Base-by-base conservation (phyloP, 2,797 vertebrate species). In the Artibeus jamaicensis region DNA sequence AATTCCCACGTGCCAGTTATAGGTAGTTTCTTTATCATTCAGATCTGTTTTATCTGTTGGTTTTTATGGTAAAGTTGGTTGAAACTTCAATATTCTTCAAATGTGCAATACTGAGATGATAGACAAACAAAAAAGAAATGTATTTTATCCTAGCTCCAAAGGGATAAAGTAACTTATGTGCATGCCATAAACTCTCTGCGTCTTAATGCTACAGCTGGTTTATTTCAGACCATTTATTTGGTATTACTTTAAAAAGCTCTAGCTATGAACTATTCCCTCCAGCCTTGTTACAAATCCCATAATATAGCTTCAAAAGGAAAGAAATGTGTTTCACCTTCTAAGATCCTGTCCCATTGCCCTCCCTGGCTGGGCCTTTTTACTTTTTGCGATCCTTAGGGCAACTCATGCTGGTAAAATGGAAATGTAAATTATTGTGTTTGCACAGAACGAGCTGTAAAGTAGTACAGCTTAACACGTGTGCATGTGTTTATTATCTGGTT, bases 401-500 rank as follows among this genome's bases (percentile, higher is more conserved):
- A 97, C 96, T 98, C 98, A 94, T 96, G 98, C 98, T 96, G 98
- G 96, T 98, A 98, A 98, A 98, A 98, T 98, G 97, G 98, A 98
- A 98, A 98, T 98, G 98, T 97, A 98, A 98, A 98, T 98, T 97
- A 98, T 98, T 97, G 97, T 97, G 97, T 98, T 98, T 98, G 98
- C 98, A 97, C 97, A 98, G 97, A 98, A 98, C 82, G 98, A 98
- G 98, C 98, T 98, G 98, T 98, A 99, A 99, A 99, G 98, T 98
- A 98, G 98, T 91, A 34, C 98, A 98, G 98, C 98, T 99, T 98
- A 99, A 98, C 98, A 98, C 98, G 85, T 98, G 98, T 97, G 97
- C 98, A 98, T 93, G 98, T 99, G 98, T 99, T 99, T 99, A 99
- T 98, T 98, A 98, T 98, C 98, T 98, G 98, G 96, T 98, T 98